Base-by-base conservation (phyloP, 2,797 vertebrate genomes). In the Acridotheres tristis region DNA sequence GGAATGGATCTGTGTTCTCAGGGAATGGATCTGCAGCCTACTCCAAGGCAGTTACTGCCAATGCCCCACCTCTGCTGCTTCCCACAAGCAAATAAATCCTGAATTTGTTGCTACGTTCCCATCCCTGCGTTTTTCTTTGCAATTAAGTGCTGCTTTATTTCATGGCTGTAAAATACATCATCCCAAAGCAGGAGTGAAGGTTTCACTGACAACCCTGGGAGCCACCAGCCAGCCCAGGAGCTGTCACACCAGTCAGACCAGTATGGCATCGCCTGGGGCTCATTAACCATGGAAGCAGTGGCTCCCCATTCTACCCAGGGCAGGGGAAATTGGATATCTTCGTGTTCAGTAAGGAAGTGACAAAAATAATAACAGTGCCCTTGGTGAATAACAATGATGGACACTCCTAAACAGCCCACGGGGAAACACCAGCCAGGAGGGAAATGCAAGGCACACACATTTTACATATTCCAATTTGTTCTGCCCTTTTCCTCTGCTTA, bases 21-120 rank as follows among this genome's bases (percentile, higher is more conserved):
- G 72, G 93, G 91, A 96, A 89, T 16, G 92, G 89, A 74, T 80
- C 62, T 94, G 47, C 38, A 45, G 50, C 36, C 45, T n/a, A 3
- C 69, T 94, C 74, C n/a, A 11, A 68, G 74, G 7, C 84, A 26
- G 0, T 58, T 43, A 18, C 66, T 21, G 78, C 22, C 16, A 8
- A 12, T 23, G 67, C 65, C 61, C 69, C 29, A 43, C 58, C 57
- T 85, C 84, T 74, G 50, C 74, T 80, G 73, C 78, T 82, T 77
- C 58, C 75, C 50, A 32, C 43, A 27, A 62, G 85, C 62, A 83
- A 83, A 92, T 72, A 51, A 88, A 78, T 53, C 58, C 68, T 34
- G 43, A 15, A 32, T 65, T 85, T 81, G 36, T 51, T 85, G 62
- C 73, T 47, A 13, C 2, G 0, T 75, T 61, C 38, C 50, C 38